Evolutionary conservation across 2,113 vertebrate species (phyloP), one percentile per base, ranked within the genome.

Genomic region (Rhynchopsitta pachyrhyncha): DNA sequence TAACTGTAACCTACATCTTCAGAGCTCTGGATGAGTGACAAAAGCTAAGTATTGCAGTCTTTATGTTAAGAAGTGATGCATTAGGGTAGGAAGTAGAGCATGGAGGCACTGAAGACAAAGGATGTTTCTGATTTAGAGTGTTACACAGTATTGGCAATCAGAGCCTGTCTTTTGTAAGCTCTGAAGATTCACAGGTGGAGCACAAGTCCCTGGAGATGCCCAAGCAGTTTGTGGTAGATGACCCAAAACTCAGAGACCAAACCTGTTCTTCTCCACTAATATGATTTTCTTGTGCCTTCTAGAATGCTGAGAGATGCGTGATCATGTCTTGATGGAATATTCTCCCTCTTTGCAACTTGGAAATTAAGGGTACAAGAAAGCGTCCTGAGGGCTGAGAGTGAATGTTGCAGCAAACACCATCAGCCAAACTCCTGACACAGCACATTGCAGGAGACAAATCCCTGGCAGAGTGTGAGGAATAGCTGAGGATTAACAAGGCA

Each of bases 21-120:
- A 90, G 87, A 90, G 71, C 28, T 85, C 63, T 77, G 75, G 62
- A 82, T 87, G 71, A 95, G 28, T 82, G 87, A 95, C 70, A 85
- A 90, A 87, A 93, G n/a, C 12, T 78, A 86, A 86, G 41, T 81
- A 77, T 44, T 53, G 33, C 31, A 91, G 66, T 28, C 67, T 87
- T 91, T 60, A 63, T 70, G 63, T 86, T 87, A 85, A 69, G 35
- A 91, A 53, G 22, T 63, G 75, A 70, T 82, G 24, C 68, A 69
- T 90, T 80, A 84, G 19, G 16, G 31, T 24, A 94, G 84, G 75
- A 95, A 96, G 49, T 35, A 13, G n/a, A 85, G 67, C 67, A 19
- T 49, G 33, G 67, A 95, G 67, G 47, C 55, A 82, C 44, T 42
- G 70, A 95, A 89, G 74, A 86, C 39, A 89, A 89, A 95, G 89